Evolutionary conservation across 2,888 invertebrate species (phyloP).

Genomic region (Dioctria linearis): DNA sequence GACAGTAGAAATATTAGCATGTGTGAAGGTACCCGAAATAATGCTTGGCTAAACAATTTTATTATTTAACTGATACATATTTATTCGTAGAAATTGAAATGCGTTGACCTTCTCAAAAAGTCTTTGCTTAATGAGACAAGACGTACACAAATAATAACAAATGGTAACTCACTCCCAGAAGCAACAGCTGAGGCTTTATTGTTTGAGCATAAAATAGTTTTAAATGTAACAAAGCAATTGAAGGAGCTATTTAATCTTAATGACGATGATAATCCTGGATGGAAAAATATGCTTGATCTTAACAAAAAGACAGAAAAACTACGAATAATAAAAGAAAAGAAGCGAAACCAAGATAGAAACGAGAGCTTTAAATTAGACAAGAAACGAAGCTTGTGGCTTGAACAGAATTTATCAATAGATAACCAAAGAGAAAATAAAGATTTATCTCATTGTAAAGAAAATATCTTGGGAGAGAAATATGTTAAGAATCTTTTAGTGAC

Average conservation of each 20-base stretch:
- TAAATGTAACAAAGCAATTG: constrained; percentile 61
- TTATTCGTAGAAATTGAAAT: constrained; percentile 63
- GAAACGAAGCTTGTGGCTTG: constrained; percentile 66
- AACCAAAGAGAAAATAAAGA: background rate
- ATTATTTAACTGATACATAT: no score
- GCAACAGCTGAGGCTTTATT: constrained; percentile 66
- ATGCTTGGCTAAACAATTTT: no score
- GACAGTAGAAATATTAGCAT: constrained; percentile 4
- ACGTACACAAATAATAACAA: constrained; percentile 64
- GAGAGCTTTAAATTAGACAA: constrained; percentile 56
- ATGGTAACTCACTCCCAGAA: constrained; percentile 64
- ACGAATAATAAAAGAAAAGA: constrained; percentile 36
- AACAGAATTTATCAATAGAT: constrained; percentile 61
- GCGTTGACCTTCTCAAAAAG: constrained; percentile 63
- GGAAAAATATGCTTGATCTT: constrained; percentile 65
- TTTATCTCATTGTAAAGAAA: no score
- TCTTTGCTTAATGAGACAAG: constrained; percentile 64
- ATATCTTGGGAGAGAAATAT: no score
- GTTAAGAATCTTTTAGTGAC: no score
- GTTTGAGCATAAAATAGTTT: constrained; percentile 65
- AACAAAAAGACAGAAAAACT: constrained; percentile 63
- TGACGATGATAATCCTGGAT: constrained; percentile 59
- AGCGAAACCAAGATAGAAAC: constrained; percentile 59
- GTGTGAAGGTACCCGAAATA: constrained; percentile 15
- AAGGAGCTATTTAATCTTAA: constrained; percentile 61